phyloP scores from a whole-genome alignment of 2,888 invertebrate species.

The Troides oblongomaculatus region DNA sequence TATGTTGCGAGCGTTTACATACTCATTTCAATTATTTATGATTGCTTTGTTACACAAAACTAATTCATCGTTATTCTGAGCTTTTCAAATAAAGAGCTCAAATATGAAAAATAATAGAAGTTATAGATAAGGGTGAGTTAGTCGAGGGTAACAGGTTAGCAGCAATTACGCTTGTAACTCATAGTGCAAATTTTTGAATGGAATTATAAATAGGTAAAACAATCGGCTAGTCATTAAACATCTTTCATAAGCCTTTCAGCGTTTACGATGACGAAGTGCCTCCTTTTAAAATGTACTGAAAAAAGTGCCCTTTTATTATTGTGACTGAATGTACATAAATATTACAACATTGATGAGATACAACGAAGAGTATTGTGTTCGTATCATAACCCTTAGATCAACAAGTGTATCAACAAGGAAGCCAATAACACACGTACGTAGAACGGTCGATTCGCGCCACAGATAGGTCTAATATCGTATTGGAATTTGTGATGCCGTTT shows the following conservation, averaged over 20 bases:
- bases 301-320: neutral
- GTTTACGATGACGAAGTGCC: neutral
- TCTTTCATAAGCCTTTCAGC: too few relatives aligned
- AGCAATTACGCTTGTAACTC: too few relatives aligned
- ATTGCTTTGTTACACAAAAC: conserved; percentile 5
- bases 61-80: conserved; percentile 4
- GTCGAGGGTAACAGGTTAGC: too few relatives aligned
- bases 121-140: too few relatives aligned
- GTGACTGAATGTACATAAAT: neutral
- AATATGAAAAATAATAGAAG: too few relatives aligned
- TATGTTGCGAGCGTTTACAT: conserved; percentile 7
- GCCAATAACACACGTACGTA: conserved; percentile 59
- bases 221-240: too few relatives aligned
- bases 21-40: conserved; percentile 23
- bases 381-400: conserved; percentile 29
- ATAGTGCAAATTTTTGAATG: too few relatives aligned
- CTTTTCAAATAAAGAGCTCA: too few relatives aligned
- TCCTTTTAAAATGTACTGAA: neutral
- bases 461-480: conserved; percentile 82
- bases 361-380: conserved; percentile 23
- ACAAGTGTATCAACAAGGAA: conserved; percentile 50
- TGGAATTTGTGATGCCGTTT: conserved; percentile 86
- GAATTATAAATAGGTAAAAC: too few relatives aligned
- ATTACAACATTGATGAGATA: neutral
- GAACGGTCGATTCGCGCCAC: conserved; percentile 77